Evolutionary conservation across 2,113 vertebrate genomes (phyloP).

Genomic region (Bagarius yarrelli): DNA sequence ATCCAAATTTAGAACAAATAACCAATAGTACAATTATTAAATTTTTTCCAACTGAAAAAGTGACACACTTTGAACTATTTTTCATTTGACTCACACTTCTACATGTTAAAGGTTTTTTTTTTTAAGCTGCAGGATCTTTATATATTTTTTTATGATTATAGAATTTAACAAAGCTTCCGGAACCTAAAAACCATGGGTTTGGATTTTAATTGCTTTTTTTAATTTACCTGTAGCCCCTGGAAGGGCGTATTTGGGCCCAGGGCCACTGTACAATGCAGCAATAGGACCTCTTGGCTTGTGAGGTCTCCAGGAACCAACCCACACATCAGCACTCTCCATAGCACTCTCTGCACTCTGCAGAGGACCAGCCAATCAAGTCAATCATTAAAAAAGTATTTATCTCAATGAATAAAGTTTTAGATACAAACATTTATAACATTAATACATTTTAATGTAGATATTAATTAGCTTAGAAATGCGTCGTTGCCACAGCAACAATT

Average conservation of each 20-base stretch:
- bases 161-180: neutral
- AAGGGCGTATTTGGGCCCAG: conserved; percentile 85
- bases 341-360: conserved; percentile 37
- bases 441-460: too few relatives aligned
- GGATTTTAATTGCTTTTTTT: neutral
- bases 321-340: conserved; percentile 67
- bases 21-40: neutral
- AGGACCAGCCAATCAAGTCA: neutral
- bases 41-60: neutral
- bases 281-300: conserved; percentile 83
- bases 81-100: neutral
- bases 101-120: neutral
- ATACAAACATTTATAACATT: too few relatives aligned
- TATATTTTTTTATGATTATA: neutral
- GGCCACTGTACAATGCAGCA: conserved; percentile 76
- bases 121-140: neutral
- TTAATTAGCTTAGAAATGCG: too few relatives aligned
- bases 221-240: conserved; percentile 77
- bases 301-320: conserved; percentile 84
- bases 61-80: too few relatives aligned
- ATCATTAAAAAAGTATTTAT: too few relatives aligned
- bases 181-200: neutral
- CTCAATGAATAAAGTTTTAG: too few relatives aligned
- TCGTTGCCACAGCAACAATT: too few relatives aligned
- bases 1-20: neutral